Evolutionary conservation across 1,140 invertebrate genomes (phyloP).

Genomic region (Cataglyphis hispanica): DNA sequence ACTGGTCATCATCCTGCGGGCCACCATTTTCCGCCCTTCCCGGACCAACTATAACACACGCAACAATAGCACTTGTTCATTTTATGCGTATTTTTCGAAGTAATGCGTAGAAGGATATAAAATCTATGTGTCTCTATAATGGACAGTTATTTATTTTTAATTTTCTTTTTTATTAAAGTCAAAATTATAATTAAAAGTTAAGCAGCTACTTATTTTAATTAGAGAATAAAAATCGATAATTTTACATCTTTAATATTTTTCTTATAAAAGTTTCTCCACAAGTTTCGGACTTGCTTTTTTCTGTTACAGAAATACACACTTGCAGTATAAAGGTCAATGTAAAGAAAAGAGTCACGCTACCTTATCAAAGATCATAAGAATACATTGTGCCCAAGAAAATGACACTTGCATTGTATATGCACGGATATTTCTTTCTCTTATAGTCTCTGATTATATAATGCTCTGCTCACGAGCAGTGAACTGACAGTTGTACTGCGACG

Average conservation of each 20-base stretch:
- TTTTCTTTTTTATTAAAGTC: slow-evolving; percentile 12
- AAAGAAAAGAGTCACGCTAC: slow-evolving; percentile 25
- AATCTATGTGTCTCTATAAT: neutral
- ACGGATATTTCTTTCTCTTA: slow-evolving; percentile 22
- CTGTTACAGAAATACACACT: slow-evolving; percentile 33
- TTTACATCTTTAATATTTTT: neutral
- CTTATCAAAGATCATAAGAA: slow-evolving; percentile 8
- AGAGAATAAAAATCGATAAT: neutral
- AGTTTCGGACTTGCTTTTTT: neutral
- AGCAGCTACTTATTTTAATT: too few species aligned
- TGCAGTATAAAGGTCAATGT: neutral
- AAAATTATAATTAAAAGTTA: neutral
- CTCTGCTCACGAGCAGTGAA: neutral
- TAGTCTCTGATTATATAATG: neutral
- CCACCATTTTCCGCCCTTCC: slow-evolving; percentile 84
- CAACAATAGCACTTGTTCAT: neutral
- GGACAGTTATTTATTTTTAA: neutral
- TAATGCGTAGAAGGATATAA: neutral
- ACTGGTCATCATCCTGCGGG: slow-evolving; percentile 83
- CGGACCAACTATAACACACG: slow-evolving; percentile 87
- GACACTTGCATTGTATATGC: slow-evolving; percentile 9
- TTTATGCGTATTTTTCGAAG: neutral
- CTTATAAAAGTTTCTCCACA: neutral
- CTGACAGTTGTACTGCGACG: slow-evolving; percentile 31
- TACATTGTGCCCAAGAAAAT: slow-evolving; percentile 16